Percentiles rank a stretch among this genome's conserved stretches.
Conservation (phyloP, 2,113 vertebrate species). For the Pontoporia blainvillei region DNA sequence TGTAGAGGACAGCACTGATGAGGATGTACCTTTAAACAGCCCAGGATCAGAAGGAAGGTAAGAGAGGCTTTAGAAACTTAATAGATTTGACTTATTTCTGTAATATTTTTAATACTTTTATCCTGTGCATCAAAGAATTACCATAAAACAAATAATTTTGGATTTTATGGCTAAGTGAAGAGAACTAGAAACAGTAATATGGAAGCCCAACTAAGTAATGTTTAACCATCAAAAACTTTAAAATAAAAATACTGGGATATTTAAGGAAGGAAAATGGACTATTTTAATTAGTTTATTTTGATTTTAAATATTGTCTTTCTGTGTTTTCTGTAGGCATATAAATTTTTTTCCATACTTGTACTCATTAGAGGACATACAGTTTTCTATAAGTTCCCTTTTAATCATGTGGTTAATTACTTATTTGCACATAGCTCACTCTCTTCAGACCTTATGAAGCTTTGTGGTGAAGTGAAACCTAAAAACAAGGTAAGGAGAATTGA, state of each 20-base stretch:
- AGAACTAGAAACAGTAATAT: neutral
- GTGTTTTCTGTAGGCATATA: neutral
- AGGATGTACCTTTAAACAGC: conserved; percentile 90
- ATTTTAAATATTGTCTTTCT: conserved; percentile 6
- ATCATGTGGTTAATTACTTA: conserved; percentile 39
- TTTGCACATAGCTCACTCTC: conserved; percentile 87
- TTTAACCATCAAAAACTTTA: neutral
- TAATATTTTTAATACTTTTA: neutral
- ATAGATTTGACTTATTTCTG: neutral
- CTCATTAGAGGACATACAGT: neutral
- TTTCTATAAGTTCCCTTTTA: neutral
- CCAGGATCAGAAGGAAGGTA: conserved; percentile 93
- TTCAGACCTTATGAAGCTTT: conserved; percentile 95
- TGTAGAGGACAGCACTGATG: conserved; percentile 93
- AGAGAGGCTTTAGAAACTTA: conserved; percentile 35
- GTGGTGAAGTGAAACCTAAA: conserved; percentile 92
- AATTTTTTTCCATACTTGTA: neutral
- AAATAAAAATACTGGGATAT: conserved; percentile 3
- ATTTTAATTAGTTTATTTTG: neutral
- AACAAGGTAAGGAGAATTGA: conserved; percentile 86
- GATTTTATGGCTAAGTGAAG: neutral
- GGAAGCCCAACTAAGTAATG: neutral
- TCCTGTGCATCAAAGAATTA: neutral
- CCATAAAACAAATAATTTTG: neutral
- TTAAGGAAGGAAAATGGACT: conserved; percentile 22